Conservation (phyloP, 2,113 vertebrate species). For the Sterrhoptilus dennistouni region DNA sequence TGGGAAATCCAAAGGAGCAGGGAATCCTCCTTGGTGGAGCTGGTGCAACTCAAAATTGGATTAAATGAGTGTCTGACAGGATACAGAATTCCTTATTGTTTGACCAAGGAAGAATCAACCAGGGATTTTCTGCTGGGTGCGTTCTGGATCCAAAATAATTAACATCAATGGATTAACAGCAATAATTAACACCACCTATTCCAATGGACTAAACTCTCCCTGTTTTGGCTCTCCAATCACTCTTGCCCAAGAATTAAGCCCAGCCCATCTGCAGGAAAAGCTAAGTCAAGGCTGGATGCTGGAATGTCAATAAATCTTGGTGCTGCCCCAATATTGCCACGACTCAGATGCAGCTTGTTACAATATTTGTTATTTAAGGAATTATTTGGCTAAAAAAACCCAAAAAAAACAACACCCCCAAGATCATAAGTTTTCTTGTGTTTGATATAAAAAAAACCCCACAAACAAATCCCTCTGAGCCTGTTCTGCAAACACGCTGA, state of each 20-base stretch:
- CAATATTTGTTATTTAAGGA: conserved; percentile 59
- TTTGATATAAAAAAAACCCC: conserved; percentile 1
- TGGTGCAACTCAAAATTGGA: background rate
- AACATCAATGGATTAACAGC: too few relatives aligned
- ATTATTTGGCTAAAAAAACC: background rate
- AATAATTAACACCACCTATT: background rate
- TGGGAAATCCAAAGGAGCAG: background rate
- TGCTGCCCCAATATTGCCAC: background rate
- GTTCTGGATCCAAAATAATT: background rate
- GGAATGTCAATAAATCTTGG: background rate
- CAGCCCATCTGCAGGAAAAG: background rate
- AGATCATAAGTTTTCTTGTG: background rate
- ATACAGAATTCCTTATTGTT: background rate
- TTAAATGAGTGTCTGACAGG: background rate
- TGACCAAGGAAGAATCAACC: background rate
- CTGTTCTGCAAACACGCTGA: conserved; percentile 39
- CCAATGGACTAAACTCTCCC: background rate
- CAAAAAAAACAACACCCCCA: too few relatives aligned
- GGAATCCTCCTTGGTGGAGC: background rate
- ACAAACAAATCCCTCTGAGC: conserved; percentile 1
- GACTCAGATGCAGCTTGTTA: background rate
- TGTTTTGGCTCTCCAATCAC: rapidly evolving
- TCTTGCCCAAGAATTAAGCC: background rate
- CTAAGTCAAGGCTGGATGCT: background rate
- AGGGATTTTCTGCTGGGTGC: background rate